Percentiles rank a stretch among this genome's conserved stretches.
Conservation (phyloP, 2,888 invertebrate species). For the Byasa hedistus region DNA sequence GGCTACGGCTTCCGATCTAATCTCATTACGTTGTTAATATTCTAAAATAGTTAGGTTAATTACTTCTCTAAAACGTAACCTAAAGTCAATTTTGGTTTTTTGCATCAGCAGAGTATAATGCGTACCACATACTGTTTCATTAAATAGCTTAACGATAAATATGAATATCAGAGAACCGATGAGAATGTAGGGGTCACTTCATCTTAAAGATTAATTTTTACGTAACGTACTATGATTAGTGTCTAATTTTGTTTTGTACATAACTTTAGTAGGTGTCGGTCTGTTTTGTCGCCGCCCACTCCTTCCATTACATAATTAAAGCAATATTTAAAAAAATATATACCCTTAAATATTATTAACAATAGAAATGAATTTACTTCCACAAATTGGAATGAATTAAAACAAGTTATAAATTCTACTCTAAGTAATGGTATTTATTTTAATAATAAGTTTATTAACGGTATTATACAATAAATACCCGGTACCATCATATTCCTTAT, state of each 20-base stretch:
- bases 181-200: background rate
- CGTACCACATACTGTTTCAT: background rate
- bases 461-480: too few relatives aligned
- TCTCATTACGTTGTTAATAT: background rate
- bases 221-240: background rate
- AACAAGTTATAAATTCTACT: too few relatives aligned
- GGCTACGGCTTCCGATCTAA: background rate
- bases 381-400: background rate
- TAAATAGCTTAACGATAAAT: background rate
- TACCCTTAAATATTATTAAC: background rate
- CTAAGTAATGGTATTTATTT: too few relatives aligned
- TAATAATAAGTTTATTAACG: too few relatives aligned
- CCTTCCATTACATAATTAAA: constrained; percentile 38
- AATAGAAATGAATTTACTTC: background rate
- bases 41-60: background rate
- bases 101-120: background rate
- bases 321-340: constrained; percentile 19
- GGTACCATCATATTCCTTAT: too few relatives aligned
- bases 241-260: constrained; percentile 23
- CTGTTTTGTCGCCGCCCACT: constrained; percentile 71
- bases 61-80: background rate
- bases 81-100: background rate
- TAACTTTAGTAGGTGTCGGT: constrained; percentile 67
- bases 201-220: background rate
- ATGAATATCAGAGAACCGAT: background rate